Base-by-base conservation (phyloP, 2,113 vertebrate species). In the Rhynchomys soricoides region DNA sequence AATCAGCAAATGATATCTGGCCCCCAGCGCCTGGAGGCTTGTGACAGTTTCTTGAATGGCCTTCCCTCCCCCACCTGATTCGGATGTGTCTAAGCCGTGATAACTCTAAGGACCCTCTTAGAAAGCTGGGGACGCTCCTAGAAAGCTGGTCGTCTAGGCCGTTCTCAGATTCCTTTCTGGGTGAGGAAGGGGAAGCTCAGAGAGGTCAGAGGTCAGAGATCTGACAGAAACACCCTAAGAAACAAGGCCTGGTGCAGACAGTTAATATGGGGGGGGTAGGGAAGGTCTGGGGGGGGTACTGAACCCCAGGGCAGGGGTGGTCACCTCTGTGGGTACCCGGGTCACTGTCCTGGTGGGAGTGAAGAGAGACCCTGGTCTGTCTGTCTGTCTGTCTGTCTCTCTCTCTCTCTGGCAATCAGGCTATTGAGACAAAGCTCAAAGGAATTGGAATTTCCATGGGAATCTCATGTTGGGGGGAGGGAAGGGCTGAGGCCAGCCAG, bases 221-320 rank as follows among this genome's bases (percentile, higher is more conserved):
- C 45, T 71, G 45, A 24, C 45, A 26, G 40, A 21, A 71, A 21
- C 34, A 70, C 48, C 66, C 22, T 52, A n/a, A 52, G 85, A 68
- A 86, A 52, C 64, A 50, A 45, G 64, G 29, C 26, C 29, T 21
- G 15, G 64, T 45, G 26, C 16, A 1, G 26, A 71, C 22, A 6
- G 19, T 21, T 50, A 26, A 0, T 10, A 22, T 4, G 5, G 73
- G 19, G 34, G 66, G 26, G 29, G 8, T 29, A 34, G 40, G 5
- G 16, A 68, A 29, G 45, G 52, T 17, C 2, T 12, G 52, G 73
- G 4, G 4, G 59, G 8, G 78, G 50, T 5, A 0, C 8, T 0
- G 19, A 64, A 13, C 70, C 55, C 57, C 17, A 15, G 11, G 16
- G 34, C 6, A 37, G 43, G 8, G 48, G 43, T 55, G 13, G 55